A percentile compares a stretch with the other conserved stretches of the same genome.
Conservation (phyloP, 1,140 invertebrate genomes). For the Teleopsis dalmanni region DNA sequence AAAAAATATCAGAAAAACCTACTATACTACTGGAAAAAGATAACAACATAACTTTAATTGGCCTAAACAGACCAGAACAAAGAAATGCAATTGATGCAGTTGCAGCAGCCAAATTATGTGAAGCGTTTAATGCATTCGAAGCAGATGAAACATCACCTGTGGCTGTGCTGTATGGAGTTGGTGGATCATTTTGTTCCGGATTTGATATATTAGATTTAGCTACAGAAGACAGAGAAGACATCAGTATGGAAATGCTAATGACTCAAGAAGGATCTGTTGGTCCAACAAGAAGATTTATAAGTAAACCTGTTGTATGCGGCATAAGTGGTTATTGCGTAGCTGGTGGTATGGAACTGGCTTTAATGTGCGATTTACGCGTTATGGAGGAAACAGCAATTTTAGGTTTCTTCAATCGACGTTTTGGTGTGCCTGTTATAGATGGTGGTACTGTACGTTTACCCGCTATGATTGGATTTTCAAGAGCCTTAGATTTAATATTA, state of each 20-base stretch:
- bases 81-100: conserved; percentile 70
- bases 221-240: conserved; percentile 27
- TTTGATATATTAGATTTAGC: conserved; percentile 69
- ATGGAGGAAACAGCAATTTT: conserved; percentile 72
- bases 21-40: conserved; percentile 42
- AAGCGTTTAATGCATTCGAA: conserved; percentile 73
- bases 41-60: conserved; percentile 63
- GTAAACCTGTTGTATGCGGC: conserved; percentile 79
- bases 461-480: conserved; percentile 70
- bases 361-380: conserved; percentile 84
- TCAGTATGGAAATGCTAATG: conserved; percentile 37
- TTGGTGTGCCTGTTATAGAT: conserved; percentile 80
- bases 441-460: conserved; percentile 73
- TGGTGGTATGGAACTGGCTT: conserved; percentile 79
- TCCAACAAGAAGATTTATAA: conserved; percentile 56
- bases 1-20: too few relatives aligned
- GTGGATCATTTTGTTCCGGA: conserved; percentile 86
- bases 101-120: conserved; percentile 58
- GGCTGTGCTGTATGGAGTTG: conserved; percentile 76
- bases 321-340: conserved; percentile 82
- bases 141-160: conserved; percentile 59
- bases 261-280: conserved; percentile 45
- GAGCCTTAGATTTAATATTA: conserved; percentile 79
- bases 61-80: conserved; percentile 75
- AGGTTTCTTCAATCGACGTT: conserved; percentile 76